These are phyloP conservation scores for Stichopus chloronotus DNA, from an alignment of 35 echinoderm and acorn worm genomes.

Conservation along the genomic window DNA sequence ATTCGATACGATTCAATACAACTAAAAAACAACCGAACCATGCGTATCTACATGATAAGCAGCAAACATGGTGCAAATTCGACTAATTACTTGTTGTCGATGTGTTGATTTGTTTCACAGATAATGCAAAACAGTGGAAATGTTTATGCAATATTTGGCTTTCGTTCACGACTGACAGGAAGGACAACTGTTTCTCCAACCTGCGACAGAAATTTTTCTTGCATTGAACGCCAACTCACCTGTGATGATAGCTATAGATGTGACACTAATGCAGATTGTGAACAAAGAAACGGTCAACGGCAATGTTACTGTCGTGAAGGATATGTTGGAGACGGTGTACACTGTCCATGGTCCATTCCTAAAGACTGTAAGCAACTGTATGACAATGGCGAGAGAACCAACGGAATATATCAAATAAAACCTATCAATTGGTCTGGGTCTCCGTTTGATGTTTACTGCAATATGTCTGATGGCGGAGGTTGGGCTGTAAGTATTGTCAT, in stretches of 20 bases:
- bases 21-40: too few relatives aligned
- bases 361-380: background rate
- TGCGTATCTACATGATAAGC: too few relatives aligned
- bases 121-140: too few relatives aligned
- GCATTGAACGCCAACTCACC: background rate
- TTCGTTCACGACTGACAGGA: too few relatives aligned
- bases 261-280: conserved; percentile 15
- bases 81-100: too few relatives aligned
- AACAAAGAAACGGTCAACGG: background rate
- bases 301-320: background rate
- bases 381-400: background rate
- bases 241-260: background rate
- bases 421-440: background rate
- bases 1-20: too few relatives aligned
- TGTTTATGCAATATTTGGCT: too few relatives aligned
- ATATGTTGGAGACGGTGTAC: background rate
- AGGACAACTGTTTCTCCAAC: too few relatives aligned
- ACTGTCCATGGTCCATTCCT: background rate
- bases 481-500: background rate
- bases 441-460: background rate
- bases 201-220: too few relatives aligned
- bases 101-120: too few relatives aligned
- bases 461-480: background rate
- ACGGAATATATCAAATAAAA: background rate
- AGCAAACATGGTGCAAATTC: too few relatives aligned